These are phyloP conservation scores for Malaclemys terrapin DNA, from an alignment of 2,113 vertebrate species.

Conservation along the genomic window DNA sequence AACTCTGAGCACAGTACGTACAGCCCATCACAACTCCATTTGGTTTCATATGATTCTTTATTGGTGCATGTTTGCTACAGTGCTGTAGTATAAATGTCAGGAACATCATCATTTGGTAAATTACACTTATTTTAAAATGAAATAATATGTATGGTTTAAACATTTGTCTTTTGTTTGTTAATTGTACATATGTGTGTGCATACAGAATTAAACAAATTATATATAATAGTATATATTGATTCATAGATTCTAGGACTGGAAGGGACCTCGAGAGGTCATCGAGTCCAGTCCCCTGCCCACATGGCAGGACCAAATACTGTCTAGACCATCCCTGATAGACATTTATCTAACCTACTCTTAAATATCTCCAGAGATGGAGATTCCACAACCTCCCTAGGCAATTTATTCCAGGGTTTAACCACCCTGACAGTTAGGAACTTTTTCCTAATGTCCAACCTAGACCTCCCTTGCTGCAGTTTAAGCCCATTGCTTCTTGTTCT, in stretches of 20 bases:
- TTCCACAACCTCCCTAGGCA: no score
- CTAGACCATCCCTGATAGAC: no score
- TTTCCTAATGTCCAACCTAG: no score
- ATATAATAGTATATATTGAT: background rate
- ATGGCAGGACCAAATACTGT: no score
- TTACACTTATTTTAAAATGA: background rate
- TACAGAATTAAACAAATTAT: background rate
- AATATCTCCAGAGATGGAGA: no score
- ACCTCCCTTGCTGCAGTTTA: no score
- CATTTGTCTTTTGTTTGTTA: background rate
- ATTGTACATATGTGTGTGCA: background rate
- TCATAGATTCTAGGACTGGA: background rate
- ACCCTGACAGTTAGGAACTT: no score
- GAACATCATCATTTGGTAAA: background rate
- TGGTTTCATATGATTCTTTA: fast-evolving
- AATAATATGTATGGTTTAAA: background rate
- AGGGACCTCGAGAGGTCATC: no score
- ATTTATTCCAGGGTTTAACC: no score
- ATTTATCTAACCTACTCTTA: no score
- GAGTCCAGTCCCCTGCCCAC: no score
- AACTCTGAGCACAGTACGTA: background rate
- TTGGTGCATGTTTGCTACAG: background rate
- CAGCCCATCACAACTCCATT: background rate
- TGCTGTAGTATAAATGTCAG: fast-evolving
- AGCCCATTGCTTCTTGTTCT: no score